Percentiles rank a stretch among this genome's conserved stretches.
Conservation (phyloP, 2,113 vertebrate species). For the Caretta caretta region DNA sequence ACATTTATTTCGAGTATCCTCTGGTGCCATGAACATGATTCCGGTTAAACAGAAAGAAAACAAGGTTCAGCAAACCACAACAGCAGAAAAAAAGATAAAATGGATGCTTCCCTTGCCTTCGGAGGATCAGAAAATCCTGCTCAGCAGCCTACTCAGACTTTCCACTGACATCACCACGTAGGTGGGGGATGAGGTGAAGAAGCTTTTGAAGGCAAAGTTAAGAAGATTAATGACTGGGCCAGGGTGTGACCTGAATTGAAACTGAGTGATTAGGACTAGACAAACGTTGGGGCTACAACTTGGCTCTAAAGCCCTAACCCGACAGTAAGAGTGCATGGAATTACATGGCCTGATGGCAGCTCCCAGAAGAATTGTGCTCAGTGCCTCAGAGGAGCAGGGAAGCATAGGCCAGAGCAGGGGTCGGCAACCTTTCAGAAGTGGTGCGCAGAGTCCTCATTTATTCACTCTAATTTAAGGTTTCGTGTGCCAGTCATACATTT, state of each 20-base stretch:
- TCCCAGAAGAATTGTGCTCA: accelerated
- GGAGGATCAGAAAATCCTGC: neutral
- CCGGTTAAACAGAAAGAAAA: neutral
- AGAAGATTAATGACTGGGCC: neutral
- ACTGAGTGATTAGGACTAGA: neutral
- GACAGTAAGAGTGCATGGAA: neutral
- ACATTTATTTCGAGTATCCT: neutral
- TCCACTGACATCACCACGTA: neutral
- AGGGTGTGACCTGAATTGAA: neutral
- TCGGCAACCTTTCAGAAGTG: too few relatives aligned
- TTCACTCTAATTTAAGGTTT: too few relatives aligned
- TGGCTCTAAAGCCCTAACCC: neutral
- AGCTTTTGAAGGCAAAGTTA: neutral
- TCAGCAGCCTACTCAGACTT: accelerated
- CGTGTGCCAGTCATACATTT: too few relatives aligned
- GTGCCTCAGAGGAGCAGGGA: neutral
- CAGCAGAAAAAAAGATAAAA: neutral
- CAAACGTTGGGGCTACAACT: neutral
- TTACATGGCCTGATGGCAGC: neutral
- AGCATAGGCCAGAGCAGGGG: neutral
- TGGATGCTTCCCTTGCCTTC: accelerated
- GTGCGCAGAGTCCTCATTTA: too few relatives aligned
- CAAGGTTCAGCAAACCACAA: neutral
- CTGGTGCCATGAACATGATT: accelerated
- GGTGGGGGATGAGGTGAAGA: neutral